phyloP scores from a whole-genome alignment of 2,888 invertebrate genomes.

The Coleophora deauratella region DNA sequence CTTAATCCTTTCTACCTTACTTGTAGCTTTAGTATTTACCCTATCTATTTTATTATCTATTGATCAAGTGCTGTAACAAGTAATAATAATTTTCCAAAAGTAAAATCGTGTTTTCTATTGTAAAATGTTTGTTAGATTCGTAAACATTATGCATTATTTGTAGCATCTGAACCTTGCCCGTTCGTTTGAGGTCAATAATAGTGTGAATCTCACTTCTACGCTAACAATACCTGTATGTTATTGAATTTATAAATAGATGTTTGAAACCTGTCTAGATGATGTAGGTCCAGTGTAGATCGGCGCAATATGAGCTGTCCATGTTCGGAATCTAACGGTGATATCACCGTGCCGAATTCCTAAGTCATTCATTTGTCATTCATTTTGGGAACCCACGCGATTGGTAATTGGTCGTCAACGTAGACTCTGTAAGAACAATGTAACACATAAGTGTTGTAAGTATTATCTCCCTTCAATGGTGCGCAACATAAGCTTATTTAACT shows the following conservation, averaged over 20 bases:
- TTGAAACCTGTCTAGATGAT: slow-evolving; percentile 49
- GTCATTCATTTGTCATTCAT: slow-evolving; percentile 56
- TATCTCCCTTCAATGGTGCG: slow-evolving; percentile 56
- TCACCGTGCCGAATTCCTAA: slow-evolving; percentile 30
- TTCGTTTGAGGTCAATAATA: slow-evolving; percentile 27
- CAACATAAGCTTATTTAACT: slow-evolving; percentile 64
- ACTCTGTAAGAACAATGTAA: slow-evolving; percentile 47
- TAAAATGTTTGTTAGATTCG: slow-evolving; percentile 50
- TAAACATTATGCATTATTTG: slow-evolving; percentile 37
- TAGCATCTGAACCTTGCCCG: slow-evolving; percentile 43
- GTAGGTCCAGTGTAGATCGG: slow-evolving; percentile 59
- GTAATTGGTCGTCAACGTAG: slow-evolving; percentile 45
- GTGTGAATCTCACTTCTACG: slow-evolving; percentile 30
- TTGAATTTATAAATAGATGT: slow-evolving; percentile 43
- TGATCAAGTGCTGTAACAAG: slow-evolving; percentile 50
- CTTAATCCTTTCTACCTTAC: slow-evolving; percentile 55
- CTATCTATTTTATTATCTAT: slow-evolving; percentile 42
- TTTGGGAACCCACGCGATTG: slow-evolving; percentile 47
- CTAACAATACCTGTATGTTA: slow-evolving; percentile 35
- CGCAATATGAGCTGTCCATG: slow-evolving; percentile 35
- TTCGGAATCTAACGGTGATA: slow-evolving; percentile 26
- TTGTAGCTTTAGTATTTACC: slow-evolving; percentile 70
- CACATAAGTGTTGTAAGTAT: slow-evolving; percentile 69
- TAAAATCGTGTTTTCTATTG: slow-evolving; percentile 41
- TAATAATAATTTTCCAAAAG: slow-evolving; percentile 42